A percentile compares a stretch with the other conserved stretches of the same genome.
phyloP scores from a whole-genome alignment of 2,113 vertebrate genomes.

The Cnemophilus loriae region DNA sequence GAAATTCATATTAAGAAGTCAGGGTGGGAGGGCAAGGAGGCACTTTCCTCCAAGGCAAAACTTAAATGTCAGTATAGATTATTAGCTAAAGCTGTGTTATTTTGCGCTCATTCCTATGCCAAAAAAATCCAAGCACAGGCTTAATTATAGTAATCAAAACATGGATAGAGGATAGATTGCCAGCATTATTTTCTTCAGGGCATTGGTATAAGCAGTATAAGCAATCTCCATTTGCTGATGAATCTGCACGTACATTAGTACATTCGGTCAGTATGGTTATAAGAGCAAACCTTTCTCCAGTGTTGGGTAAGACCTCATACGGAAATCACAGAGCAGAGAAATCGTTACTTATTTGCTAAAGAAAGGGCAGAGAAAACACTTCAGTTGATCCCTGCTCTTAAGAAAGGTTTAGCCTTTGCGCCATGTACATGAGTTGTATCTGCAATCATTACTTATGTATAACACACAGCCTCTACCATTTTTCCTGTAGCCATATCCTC shows the following conservation, averaged over 20 bases:
- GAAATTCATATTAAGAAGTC: not conserved
- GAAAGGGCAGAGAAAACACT: not conserved
- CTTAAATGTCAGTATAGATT: constrained; percentile 41
- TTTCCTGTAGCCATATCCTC: not conserved
- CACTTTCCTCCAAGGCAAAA: constrained; percentile 2
- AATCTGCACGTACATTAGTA: not conserved
- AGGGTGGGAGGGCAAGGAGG: not conserved
- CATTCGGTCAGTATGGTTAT: not conserved
- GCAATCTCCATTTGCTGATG: not conserved
- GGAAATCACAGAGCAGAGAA: not conserved
- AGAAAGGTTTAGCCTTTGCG: not conserved
- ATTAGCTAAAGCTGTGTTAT: not conserved
- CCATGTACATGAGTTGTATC: not conserved
- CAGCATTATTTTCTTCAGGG: not conserved
- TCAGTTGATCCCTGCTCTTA: not conserved
- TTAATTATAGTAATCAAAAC: constrained; percentile 30
- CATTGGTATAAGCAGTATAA: not conserved
- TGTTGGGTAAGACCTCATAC: not conserved
- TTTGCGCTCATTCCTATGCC: not conserved
- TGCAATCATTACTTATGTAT: not conserved
- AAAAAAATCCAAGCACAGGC: not conserved
- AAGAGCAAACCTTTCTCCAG: not conserved
- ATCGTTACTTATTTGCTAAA: not conserved
- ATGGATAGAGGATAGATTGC: not conserved
- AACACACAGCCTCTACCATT: not conserved